These are phyloP conservation scores for Cryptocephalus moraei DNA, from an alignment of 2,888 invertebrate species.

Conservation along the genomic window DNA sequence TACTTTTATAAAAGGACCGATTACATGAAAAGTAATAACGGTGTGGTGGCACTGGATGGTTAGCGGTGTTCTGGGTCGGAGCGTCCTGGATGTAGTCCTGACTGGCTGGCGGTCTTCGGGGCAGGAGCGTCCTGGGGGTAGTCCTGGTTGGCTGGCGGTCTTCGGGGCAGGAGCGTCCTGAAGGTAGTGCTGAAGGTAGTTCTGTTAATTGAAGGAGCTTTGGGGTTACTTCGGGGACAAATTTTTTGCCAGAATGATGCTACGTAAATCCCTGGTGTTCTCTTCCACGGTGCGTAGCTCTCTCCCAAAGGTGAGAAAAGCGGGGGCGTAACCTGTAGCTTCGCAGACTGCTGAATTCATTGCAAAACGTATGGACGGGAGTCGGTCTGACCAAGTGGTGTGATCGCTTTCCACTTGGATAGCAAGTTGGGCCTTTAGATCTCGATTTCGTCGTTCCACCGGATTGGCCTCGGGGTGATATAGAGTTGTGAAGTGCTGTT, in stretches of 20 bases:
- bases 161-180: too few species aligned
- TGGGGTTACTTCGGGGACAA: not conserved
- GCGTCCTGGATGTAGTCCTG: too few species aligned
- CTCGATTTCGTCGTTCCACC: constrained; percentile 20
- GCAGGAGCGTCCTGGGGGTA: too few species aligned
- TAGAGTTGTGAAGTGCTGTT: constrained; percentile 6
- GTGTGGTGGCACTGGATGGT: too few species aligned
- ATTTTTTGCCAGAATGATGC: too few species aligned
- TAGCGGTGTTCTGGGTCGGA: too few species aligned
- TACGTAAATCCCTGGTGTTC: constrained; percentile 6
- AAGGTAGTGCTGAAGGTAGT: too few species aligned
- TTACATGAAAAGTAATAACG: too few species aligned
- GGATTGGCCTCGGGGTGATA: constrained; percentile 17
- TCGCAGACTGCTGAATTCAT: constrained; percentile 27
- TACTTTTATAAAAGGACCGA: too few species aligned
- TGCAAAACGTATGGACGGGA: constrained; percentile 29
- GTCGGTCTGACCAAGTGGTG: constrained; percentile 22
- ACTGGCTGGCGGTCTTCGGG: too few species aligned
- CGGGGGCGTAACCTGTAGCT: constrained; percentile 24
- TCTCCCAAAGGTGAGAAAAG: constrained; percentile 27
- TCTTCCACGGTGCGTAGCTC: constrained; percentile 29
- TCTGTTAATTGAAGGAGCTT: not conserved
- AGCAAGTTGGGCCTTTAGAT: constrained; percentile 25
- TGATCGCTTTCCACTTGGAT: constrained; percentile 24
- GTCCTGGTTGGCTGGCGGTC: too few species aligned